Conservation (phyloP, 2,797 vertebrate genomes). For the Pangasius djambal region DNA sequence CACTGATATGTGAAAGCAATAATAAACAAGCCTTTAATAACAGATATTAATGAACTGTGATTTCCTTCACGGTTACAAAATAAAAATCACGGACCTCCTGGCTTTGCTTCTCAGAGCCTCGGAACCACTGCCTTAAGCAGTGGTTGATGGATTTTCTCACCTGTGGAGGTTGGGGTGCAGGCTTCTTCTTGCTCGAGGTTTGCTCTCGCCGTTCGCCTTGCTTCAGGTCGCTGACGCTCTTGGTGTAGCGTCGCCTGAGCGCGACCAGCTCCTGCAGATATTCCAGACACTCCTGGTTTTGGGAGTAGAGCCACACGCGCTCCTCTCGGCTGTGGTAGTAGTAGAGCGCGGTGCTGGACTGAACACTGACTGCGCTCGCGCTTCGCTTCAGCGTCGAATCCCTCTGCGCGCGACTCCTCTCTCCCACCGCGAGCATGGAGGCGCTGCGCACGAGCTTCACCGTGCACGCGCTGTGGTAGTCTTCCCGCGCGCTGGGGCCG, state of each 20-base stretch:
- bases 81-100: background rate
- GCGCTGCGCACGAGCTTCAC: constrained; percentile 90
- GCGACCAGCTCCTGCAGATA: constrained; percentile 93
- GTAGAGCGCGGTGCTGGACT: constrained; percentile 74
- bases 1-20: background rate
- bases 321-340: constrained; percentile 87
- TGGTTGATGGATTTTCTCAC: constrained; percentile 65
- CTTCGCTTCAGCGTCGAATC: constrained; percentile 85
- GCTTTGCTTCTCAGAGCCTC: background rate
- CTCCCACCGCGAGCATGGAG: constrained; percentile 88
- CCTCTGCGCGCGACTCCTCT: constrained; percentile 71
- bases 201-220: constrained; percentile 67
- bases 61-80: background rate
- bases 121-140: background rate
- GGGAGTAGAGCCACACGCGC: constrained; percentile 86
- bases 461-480: constrained; percentile 76
- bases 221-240: constrained; percentile 82
- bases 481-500: constrained; percentile 64
- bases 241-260: constrained; percentile 87
- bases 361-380: constrained; percentile 84
- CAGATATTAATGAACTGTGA: background rate
- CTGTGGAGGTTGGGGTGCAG: constrained; percentile 68
- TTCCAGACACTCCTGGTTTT: constrained; percentile 90
- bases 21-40: background rate
- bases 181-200: constrained; percentile 73